Conservation (phyloP, 2,113 vertebrate genomes). For the Tympanuchus pallidicinctus region DNA sequence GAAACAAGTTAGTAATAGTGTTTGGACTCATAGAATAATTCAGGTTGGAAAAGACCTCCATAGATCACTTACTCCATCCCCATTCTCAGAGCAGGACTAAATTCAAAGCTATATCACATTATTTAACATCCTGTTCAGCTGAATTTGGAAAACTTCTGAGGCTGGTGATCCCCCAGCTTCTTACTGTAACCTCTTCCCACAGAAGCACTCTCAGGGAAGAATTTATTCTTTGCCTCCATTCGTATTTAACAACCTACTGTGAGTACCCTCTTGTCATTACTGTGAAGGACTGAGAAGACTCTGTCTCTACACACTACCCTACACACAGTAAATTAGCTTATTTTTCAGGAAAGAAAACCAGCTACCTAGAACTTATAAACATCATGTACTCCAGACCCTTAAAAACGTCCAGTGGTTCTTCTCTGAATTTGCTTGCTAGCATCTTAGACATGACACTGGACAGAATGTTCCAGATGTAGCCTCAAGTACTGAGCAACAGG, state of each 20-base stretch:
- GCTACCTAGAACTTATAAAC: not conserved
- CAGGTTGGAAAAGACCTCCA: too few species aligned
- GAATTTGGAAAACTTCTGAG: constrained; percentile 19
- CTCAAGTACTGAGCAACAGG: not conserved
- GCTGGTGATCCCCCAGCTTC: not conserved
- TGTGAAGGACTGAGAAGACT: not conserved
- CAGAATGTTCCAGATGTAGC: not conserved
- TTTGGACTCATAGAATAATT: not conserved
- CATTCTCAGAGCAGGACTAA: not conserved
- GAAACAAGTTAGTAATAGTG: not conserved
- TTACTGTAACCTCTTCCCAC: not conserved
- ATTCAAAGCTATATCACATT: not conserved
- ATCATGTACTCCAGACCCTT: not conserved
- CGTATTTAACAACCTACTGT: rapidly evolving
- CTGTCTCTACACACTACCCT: not conserved
- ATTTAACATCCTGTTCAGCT: not conserved
- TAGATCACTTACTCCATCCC: too few species aligned
- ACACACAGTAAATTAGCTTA: not conserved
- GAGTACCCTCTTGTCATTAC: not conserved
- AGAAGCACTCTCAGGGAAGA: not conserved
- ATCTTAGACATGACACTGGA: not conserved
- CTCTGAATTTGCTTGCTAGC: not conserved
- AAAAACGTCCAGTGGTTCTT: not conserved
- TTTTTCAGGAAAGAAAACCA: not conserved
- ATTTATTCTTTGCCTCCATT: not conserved